Base-by-base conservation (phyloP, 1,140 invertebrate genomes). In the Papilio aristodemus region DNA sequence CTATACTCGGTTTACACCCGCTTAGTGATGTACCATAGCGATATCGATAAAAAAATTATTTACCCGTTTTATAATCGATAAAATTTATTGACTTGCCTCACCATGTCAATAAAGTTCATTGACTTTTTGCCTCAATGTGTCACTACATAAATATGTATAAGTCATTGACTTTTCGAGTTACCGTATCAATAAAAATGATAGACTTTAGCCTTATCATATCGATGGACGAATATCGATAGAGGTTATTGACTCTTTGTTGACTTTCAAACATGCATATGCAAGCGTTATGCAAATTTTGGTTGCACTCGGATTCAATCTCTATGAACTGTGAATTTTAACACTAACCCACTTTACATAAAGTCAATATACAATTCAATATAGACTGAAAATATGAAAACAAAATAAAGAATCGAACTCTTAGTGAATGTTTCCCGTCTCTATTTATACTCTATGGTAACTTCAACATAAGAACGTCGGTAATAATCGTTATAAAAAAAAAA, bases 1-100 rank as follows among this genome's bases (percentile, higher is more conserved):
- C 74, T 83, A 86, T 86, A 70, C 79, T 86, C 82, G 60, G 72
- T 73, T 84, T 84, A 81, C 84, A 41, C 43, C 5, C 27, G 14
- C 14, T 38, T 78, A 81, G 77, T 57, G 70, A 71, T 72, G 78
- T 39, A 69, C 10, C 17, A n/a, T 72, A 60, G 72, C 75, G 72
- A 77, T 77, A 68, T 64, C 62, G 27, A 64, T 59, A 57, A 32
- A n/a, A n/a, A n/a, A n/a, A n/a, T n/a, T 39, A 58, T 58, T 27
- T 58, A 41, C 43, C 43, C 17, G n/a, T n/a, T n/a, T n/a, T n/a
- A n/a, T n/a, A n/a, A n/a, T n/a, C n/a, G n/a, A n/a, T n/a, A n/a
- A n/a, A n/a, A n/a, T n/a, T 46, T 7, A 19, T 8, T 46, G 14
- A 19, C 17, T 19, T 19, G 2, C 8, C 8, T 38, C 17, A 19